Conservation (phyloP, 2,113 vertebrate genomes). For the Chaenogobius annularis region DNA sequence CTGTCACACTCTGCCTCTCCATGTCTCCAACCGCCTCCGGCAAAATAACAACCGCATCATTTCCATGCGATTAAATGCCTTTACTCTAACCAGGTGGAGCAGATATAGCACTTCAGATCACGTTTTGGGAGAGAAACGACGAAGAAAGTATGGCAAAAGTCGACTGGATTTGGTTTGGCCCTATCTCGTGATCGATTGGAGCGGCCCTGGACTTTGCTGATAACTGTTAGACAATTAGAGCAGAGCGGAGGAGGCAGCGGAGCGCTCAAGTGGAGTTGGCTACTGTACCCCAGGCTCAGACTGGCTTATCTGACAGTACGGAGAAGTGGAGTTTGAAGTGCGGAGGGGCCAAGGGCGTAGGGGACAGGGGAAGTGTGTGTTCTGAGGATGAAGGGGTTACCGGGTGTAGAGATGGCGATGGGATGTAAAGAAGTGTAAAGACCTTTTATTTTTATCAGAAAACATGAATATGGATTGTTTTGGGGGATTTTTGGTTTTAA, state of each 20-base stretch:
- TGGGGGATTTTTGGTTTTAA: too few species aligned
- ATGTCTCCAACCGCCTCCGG: conserved; percentile 39
- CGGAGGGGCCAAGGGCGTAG: conserved; percentile 3
- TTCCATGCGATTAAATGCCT: conserved; percentile 63
- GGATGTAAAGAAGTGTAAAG: neutral
- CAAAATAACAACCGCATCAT: conserved; percentile 58
- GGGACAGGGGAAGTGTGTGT: neutral
- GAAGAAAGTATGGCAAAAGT: conserved; percentile 47
- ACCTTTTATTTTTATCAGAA: neutral
- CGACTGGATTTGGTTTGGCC: conserved; percentile 53
- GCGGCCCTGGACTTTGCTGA: conserved; percentile 39
- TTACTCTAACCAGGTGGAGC: conserved; percentile 3
- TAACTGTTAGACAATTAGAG: conserved; percentile 48
- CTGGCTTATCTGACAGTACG: conserved; percentile 19
- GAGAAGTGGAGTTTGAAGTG: conserved; percentile 11
- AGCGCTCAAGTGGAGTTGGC: conserved; percentile 33
- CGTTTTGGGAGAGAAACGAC: conserved; percentile 20
- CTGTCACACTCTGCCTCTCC: conserved; percentile 43
- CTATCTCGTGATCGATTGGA: conserved; percentile 54
- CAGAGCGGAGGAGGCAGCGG: conserved; percentile 9
- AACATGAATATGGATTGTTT: neutral
- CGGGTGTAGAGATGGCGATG: neutral
- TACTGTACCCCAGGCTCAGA: conserved; percentile 29
- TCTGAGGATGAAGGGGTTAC: conserved; percentile 5
- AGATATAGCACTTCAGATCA: conserved; percentile 36